Conservation (phyloP, 2,113 vertebrate species). For the Hucho hucho region DNA sequence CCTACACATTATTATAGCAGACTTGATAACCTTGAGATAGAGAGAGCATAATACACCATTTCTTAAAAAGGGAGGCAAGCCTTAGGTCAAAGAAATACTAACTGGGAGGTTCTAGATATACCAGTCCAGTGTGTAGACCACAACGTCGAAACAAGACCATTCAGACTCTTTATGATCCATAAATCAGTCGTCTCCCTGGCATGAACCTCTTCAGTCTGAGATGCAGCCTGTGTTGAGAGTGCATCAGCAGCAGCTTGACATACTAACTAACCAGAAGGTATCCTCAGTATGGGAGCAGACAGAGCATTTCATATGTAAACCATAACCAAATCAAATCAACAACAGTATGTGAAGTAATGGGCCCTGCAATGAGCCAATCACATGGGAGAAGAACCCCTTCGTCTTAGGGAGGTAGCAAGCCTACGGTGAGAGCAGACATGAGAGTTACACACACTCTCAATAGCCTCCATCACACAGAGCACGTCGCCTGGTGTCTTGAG, state of each 20-base stretch:
- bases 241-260: background rate
- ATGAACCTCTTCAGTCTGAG: background rate
- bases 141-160: too few relatives aligned
- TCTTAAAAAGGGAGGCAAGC: background rate
- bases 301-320: conserved; percentile 3
- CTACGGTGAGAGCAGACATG: background rate
- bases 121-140: too few relatives aligned
- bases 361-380: background rate
- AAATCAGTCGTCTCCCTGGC: background rate
- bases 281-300: background rate
- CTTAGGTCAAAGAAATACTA: background rate
- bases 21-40: background rate
- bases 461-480: background rate
- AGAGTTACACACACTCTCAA: background rate
- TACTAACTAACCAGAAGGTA: background rate
- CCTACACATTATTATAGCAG: background rate
- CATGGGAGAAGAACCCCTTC: background rate
- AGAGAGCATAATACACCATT: background rate
- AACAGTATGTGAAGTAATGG: conserved; percentile 24
- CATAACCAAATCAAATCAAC: background rate
- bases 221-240: background rate
- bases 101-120: too few relatives aligned
- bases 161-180: background rate
- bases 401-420: background rate
- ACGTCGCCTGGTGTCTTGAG: background rate